phyloP scores from a whole-genome alignment of 2,113 vertebrate species.

The Scomber colias region DNA sequence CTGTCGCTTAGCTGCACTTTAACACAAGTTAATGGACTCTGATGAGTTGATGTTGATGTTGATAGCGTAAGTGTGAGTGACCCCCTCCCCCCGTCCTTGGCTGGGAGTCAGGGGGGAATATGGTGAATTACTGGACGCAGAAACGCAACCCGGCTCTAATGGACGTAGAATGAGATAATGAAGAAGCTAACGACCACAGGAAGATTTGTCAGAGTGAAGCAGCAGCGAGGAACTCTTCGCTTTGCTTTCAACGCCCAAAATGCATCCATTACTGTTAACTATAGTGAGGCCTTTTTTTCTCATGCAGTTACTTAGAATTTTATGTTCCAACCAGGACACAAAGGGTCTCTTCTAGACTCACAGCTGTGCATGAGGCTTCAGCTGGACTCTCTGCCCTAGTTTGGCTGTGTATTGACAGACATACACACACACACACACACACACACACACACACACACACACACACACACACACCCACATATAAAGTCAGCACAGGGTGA shows the following conservation, averaged over 20 bases:
- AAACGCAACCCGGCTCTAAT: constrained; percentile 50
- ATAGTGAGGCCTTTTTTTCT: neutral
- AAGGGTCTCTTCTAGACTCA: constrained; percentile 51
- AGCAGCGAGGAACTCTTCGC: constrained; percentile 35
- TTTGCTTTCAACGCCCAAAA: constrained; percentile 22
- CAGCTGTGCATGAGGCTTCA: constrained; percentile 63
- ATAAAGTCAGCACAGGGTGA: constrained; percentile 2
- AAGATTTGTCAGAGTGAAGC: constrained; percentile 36
- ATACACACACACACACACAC: constrained; percentile 21
- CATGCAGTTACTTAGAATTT: constrained; percentile 23
- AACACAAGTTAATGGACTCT: constrained; percentile 34
- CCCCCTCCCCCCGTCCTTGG: neutral
- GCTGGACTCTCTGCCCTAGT: constrained; percentile 53
- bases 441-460: constrained; percentile 1
- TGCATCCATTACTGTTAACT: constrained; percentile 19
- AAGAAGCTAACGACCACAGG: constrained; percentile 7
- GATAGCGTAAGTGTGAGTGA: constrained; percentile 13
- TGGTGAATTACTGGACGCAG: constrained; percentile 46
- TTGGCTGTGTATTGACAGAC: constrained; percentile 29
- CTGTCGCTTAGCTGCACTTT: constrained; percentile 17
- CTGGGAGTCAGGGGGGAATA: constrained; percentile 18
- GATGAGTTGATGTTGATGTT: constrained; percentile 15
- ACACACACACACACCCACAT: constrained; percentile 24
- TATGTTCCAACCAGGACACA: constrained; percentile 45
- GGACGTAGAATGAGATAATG: constrained; percentile 51